Evolutionary conservation across 2,113 vertebrate species (phyloP), one percentile per base, ranked within the genome.

Genomic region (Miniopterus natalensis): DNA sequence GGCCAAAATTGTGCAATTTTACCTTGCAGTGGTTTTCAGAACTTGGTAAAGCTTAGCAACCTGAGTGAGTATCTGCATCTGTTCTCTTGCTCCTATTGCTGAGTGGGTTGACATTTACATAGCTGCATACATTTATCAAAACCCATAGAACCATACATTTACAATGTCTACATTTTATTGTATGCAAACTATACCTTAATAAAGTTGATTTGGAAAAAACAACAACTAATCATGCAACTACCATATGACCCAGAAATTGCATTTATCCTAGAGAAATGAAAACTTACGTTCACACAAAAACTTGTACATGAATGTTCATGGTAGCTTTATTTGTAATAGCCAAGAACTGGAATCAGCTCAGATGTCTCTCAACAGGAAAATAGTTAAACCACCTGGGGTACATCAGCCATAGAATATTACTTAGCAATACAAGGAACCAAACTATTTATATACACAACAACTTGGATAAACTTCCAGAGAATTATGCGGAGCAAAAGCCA

Each of bases 21-120:
- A 94, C 88, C 66, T 23, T 94, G 42, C 36, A 77, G 73, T 12
- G 20, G 31, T 73, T 95, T 95, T 85, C 66, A 81, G 40, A 84
- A 80, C 47, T 53, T 80, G 57, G 40, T n/a, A 74, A 95, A 80
- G 31, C 45, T 74, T 65, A 63, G 45, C 5, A 91, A 93, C 27
- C 36, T 75, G 23, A 74, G 36, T 51, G 57, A 73, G 1, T 45
- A 73, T 53, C 68, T 78, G 6, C 40, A 55, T 74, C 31, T 68
- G 4, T 75, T 55, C 23, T 63, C 45, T 63, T 80, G 78, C 13
- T 59, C 47, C 10, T 40, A 12, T 1, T 57, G 59, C 47, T 75
- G 53, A 63, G 11, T 10, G 21, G 20, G 45, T 47, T n/a, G 23
- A 74, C 55, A 47, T 36, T 81, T 55, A 74, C 74, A 79, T 18